These are phyloP conservation scores for Narcine bancroftii DNA, from an alignment of 2,113 vertebrate species.

Conservation along the genomic window DNA sequence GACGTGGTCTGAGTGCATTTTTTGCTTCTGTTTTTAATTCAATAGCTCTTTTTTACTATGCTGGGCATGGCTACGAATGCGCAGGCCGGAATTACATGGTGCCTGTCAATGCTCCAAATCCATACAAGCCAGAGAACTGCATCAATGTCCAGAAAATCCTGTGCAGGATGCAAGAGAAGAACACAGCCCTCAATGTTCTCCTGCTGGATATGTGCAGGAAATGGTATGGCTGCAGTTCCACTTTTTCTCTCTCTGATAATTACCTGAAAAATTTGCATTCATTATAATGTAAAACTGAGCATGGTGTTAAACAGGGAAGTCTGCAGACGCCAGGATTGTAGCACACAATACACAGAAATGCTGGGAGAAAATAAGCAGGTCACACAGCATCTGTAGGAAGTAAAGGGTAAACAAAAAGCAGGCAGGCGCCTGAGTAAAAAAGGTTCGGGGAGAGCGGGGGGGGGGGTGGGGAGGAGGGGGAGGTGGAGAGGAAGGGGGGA, in stretches of 20 bases:
- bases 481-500: too few species aligned
- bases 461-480: too few species aligned
- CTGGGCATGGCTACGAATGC: constrained; percentile 72
- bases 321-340: too few species aligned
- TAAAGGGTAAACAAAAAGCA: too few species aligned
- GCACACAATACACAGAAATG: too few species aligned
- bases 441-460: too few species aligned
- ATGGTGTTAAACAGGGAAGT: too few species aligned
- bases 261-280: not conserved
- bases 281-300: too few species aligned
- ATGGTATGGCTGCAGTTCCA: constrained; percentile 51
- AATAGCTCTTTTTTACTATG: constrained; percentile 78
- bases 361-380: too few species aligned
- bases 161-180: constrained; percentile 67
- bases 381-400: too few species aligned
- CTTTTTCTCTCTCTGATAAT: not conserved
- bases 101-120: constrained; percentile 70
- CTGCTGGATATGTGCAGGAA: constrained; percentile 77
- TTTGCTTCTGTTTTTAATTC: not conserved
- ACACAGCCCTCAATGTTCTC: constrained; percentile 65
- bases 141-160: constrained; percentile 75
- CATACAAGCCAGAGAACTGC: constrained; percentile 66
- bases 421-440: too few species aligned
- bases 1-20: not conserved
- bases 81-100: constrained; percentile 76